Evolutionary conservation across 2,888 invertebrate species (phyloP), one percentile per base, ranked within the genome.

Genomic region (Syrphus vitripennis): DNA sequence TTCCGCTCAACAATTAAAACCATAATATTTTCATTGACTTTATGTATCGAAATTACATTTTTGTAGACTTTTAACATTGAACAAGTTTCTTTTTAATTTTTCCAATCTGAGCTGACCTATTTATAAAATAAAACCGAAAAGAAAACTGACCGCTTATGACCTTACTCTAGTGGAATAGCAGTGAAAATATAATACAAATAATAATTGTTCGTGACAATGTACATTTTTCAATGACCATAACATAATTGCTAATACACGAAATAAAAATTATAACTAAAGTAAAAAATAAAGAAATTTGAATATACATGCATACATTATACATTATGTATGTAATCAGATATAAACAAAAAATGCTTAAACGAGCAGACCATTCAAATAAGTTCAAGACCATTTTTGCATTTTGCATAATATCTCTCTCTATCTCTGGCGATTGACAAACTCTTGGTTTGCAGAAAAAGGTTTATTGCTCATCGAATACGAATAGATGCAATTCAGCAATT

Each of bases 331-430:
- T 10, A 12, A 9, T 45, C 3, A 45, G 19, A 45, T 19, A 45
- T 4, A 21, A 4, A 21, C 4, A 21, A 42, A 55, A n/a, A 61
- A 19, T 53, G 42, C 34, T 53, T 31, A 34, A 63, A 45, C 55
- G 45, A 29, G 10, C 50, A 61, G 45, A 29, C 7, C 50, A 61
- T 31, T 19, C 42, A 70, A 76, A 79, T 83, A 70, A 74, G 79
- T 79, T 83, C 79, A 83, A 83, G 83, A 83, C 63, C 83, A 79
- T 63, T 42, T 34, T 61, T 57, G 50, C 21, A 63, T 63, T 79
- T 72, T 83, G 79, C 83, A 83, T 29, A 83, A 79, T 40, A 55
- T 71, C 55, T 40, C 59, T 34, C n/a, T n/a, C n/a, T n/a, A n/a
- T n/a, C n/a, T n/a, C n/a, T n/a, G n/a, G n/a, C 16, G 42, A 61